Evolutionary conservation across 2,797 vertebrate species (phyloP), one percentile per base, ranked within the genome.

Genomic region (Acipenser ruthenus): DNA sequence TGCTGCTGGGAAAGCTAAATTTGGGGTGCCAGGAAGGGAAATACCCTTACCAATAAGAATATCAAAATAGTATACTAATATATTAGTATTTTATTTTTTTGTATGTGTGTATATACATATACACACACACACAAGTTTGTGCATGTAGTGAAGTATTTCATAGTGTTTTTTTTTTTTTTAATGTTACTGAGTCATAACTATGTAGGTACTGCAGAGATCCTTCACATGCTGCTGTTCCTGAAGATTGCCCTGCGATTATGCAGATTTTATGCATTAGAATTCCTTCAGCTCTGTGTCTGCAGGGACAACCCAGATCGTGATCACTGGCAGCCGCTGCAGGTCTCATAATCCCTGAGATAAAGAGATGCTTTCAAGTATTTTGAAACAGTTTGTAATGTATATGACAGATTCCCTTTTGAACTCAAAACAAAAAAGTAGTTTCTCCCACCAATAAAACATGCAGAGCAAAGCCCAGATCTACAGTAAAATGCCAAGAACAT

Each of bases 271-370:
- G 73, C 69, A 67, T 68, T 70, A 74, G 73, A 72, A 70, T 70
- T 77, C 72, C 66, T 70, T 68, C 4, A 65, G 70, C 60, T 18
- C 51, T 11, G 64, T 59, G 58, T 70, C 66, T 70, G 67, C 66
- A 66, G 67, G 64, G 70, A 72, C 23, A 68, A 1, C 61, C 49
- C 62, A 64, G 60, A 71, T 71, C 71, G 76, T 67, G 70, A 69
- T 70, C 65, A 49, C 67, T 71, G 72, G 68, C 73, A 75, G 72
- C 56, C 67, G 67, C 64, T 11, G 47, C 63, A 72, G 69, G 48
- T 78, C 73, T 74, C 75, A 72, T 70, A 58, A 15, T 67, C 69
- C 71, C 62, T 8, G 37, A 74, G 72, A 77, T 77, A 74, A 77
- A 78, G 65, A 70, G 58, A n/a, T 18, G 56, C 60, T 69, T 74